Evolutionary conservation across 1,140 invertebrate species (phyloP).

Genomic region (Limonius californicus): DNA sequence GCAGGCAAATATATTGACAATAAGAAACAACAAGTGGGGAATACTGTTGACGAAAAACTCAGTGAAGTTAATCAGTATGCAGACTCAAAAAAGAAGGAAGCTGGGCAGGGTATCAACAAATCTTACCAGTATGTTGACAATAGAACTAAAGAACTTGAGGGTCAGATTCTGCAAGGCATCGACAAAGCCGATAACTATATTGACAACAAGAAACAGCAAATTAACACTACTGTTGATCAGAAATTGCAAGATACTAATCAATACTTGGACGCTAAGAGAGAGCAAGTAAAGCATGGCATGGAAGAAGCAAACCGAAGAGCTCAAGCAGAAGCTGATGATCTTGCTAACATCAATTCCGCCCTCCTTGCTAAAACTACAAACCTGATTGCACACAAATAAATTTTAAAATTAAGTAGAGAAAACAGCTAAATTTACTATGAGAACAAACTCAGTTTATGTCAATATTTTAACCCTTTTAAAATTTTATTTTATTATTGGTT

Average conservation of each 20-base stretch:
- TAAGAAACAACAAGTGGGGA: slow-evolving; percentile 18
- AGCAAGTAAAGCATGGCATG: slow-evolving; percentile 19
- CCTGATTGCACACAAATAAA: slow-evolving; percentile 17
- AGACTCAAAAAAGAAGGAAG: slow-evolving; percentile 13
- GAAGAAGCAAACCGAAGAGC: slow-evolving; percentile 33
- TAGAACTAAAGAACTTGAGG: slow-evolving; percentile 25
- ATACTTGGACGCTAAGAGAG: slow-evolving; percentile 25
- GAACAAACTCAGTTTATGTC: too few species aligned
- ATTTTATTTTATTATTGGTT: too few species aligned
- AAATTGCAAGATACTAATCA: slow-evolving; percentile 25
- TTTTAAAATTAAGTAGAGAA: too few species aligned
- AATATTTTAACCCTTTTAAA: too few species aligned
- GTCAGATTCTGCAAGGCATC: slow-evolving; percentile 16
- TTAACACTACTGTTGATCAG: slow-evolving; percentile 19
- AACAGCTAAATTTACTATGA: too few species aligned
- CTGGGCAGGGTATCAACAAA: slow-evolving; percentile 20
- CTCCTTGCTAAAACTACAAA: slow-evolving; percentile 34
- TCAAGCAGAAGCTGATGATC: slow-evolving; percentile 32
- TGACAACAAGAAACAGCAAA: slow-evolving; percentile 26
- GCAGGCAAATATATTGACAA: slow-evolving; percentile 26
- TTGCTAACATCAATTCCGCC: slow-evolving; percentile 23
- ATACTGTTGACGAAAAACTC: slow-evolving; percentile 25
- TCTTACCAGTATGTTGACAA: slow-evolving; percentile 28
- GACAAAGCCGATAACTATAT: background rate
- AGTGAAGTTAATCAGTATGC: slow-evolving; percentile 20